A percentile compares a stretch with the other conserved stretches of the same genome.
Conservation (phyloP, 2,113 vertebrate species). For the Rhynchomys soricoides region DNA sequence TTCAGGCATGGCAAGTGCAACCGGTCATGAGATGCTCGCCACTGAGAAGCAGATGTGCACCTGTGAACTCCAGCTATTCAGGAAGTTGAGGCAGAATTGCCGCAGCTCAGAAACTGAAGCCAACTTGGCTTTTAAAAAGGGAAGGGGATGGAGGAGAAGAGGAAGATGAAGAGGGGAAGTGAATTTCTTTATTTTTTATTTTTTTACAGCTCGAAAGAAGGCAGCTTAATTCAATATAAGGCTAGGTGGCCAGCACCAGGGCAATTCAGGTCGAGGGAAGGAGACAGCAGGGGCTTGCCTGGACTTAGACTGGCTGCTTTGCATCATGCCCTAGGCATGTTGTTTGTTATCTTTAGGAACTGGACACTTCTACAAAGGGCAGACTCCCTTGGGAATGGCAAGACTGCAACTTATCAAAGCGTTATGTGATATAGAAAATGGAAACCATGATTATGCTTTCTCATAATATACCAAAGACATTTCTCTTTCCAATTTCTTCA, state of each 20-base stretch:
- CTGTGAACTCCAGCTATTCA: neutral
- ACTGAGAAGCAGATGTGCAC: neutral
- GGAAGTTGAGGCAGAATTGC: neutral
- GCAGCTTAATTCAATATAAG: neutral
- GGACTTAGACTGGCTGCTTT: neutral
- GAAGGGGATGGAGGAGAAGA: too few species aligned
- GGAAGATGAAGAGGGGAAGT: neutral
- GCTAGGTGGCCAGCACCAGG: neutral
- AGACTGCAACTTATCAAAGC: neutral
- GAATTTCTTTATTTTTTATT: neutral
- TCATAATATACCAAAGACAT: neutral
- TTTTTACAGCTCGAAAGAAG: neutral
- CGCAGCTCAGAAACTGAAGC: neutral
- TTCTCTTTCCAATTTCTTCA: neutral
- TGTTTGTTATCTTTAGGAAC: conserved; percentile 10
- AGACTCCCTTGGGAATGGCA: neutral
- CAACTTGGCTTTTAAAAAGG: neutral
- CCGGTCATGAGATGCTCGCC: neutral
- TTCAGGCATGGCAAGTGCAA: neutral
- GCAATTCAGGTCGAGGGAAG: neutral
- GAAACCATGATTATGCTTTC: conserved; percentile 32
- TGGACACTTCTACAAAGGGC: neutral
- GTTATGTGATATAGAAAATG: conserved; percentile 13
- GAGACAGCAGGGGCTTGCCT: neutral
- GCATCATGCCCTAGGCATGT: neutral